Base-by-base conservation (phyloP, 2,797 vertebrate genomes). In the Tokudaia tokunoshimensis region DNA sequence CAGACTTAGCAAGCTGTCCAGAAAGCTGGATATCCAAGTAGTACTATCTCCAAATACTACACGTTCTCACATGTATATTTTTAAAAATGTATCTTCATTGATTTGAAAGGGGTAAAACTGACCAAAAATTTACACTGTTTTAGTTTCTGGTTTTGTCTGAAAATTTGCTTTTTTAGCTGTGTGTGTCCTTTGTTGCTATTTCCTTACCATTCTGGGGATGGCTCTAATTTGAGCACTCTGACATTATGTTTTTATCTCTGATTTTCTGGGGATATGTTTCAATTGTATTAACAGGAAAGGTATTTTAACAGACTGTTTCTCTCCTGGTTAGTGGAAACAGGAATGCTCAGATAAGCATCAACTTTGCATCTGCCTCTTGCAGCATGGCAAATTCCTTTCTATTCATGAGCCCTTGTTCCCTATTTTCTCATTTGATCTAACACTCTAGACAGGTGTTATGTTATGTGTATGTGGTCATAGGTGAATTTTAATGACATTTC, bases 401-500 rank as follows among this genome's bases (percentile, higher is more conserved):
- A 67, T 74, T 85, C 55, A 31, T 19, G 89, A 88, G 50, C 3
- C 80, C 41, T 63, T 57, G 50, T 34, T 22, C 90, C 11, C 76
- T 94, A 59, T 63, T 90, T 96, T 85, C 87, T 93, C 90, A 88
- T 96, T 96, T 94, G 84, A 57, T 94, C 89, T 92, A 88, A 92
- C 61, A 79, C 67, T 85, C 65, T 76, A 29, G 55, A 79, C 94
- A 96, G 95, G 96, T 97, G 93, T 88, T 79, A 92, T 75, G 65
- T 52, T 92, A 61, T 92, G 19, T 91, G 84, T 79, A 37, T 89
- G 75, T 98, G 92, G 97, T 96, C 95, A 74, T 98, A 97, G 98
- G 91, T 95, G 81, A 95, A 93, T 74, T 91, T 98, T 98, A 99
- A 98, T 98, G 98, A 98, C 97, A 98, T 98, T 99, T 99, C 98